Conservation (phyloP, 2,888 invertebrate species). For the Ephialtes manifestator region DNA sequence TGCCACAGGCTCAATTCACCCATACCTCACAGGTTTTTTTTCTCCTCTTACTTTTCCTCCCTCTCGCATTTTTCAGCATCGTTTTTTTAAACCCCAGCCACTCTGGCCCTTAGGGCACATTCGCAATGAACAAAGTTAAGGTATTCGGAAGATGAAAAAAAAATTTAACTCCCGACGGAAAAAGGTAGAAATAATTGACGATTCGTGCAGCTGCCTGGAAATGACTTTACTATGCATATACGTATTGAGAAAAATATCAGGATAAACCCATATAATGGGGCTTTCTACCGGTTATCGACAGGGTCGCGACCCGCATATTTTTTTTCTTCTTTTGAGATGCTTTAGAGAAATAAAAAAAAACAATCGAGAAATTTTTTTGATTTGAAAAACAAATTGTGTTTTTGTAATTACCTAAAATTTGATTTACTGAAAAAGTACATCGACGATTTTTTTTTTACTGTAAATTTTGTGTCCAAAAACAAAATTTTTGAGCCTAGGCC, state of each 20-base stretch:
- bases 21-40: background rate
- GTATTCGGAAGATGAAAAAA: background rate
- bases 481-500: too few species aligned
- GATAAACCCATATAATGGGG: background rate
- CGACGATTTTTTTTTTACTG: too few species aligned
- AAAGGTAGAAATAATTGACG: background rate
- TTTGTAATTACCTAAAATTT: too few species aligned
- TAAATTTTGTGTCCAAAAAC: too few species aligned
- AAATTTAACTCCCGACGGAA: background rate
- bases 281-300: too few species aligned
- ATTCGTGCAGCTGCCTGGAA: background rate
- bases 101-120: background rate
- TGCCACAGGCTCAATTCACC: conserved; percentile 34
- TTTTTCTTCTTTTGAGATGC: too few species aligned
- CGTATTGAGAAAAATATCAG: background rate
- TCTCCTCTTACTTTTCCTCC: conserved; percentile 21
- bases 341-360: too few species aligned
- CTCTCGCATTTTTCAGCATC: conserved; percentile 3
- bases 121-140: background rate
- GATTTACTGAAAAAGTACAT: too few species aligned
- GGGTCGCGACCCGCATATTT: too few species aligned
- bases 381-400: too few species aligned
- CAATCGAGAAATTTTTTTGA: too few species aligned
- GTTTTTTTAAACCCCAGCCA: conserved; percentile 3
- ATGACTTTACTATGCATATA: background rate